Evolutionary conservation across 2,888 invertebrate species (phyloP).

Genomic region (Syrista parreyssii): DNA sequence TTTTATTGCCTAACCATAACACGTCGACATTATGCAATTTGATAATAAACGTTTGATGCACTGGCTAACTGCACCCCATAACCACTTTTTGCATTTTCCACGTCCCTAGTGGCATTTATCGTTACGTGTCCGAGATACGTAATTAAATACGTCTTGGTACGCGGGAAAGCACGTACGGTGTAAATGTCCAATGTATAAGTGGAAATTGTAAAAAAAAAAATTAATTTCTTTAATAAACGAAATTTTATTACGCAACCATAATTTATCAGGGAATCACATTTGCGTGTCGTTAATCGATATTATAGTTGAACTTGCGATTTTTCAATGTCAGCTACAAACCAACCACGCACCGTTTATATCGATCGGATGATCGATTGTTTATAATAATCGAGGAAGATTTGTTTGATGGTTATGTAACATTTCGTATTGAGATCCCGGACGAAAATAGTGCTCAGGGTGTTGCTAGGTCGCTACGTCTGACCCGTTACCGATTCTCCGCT

Average conservation of each 20-base stretch:
- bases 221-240: neutral
- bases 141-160: neutral
- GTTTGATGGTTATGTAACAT: conserved; percentile 57
- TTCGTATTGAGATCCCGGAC: conserved; percentile 53
- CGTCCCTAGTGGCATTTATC: neutral
- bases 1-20: neutral
- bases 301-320: neutral
- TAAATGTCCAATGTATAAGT: neutral
- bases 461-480: conserved; percentile 35
- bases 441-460: conserved; percentile 50
- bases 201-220: neutral
- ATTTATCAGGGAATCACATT: neutral
- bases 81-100: neutral
- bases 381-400: conserved; percentile 58
- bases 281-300: neutral
- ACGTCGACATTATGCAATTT: neutral
- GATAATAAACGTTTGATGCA: neutral
- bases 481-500: conserved; percentile 3
- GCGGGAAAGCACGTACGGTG: neutral
- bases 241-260: neutral
- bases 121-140: neutral
- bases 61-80: neutral
- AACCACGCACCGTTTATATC: neutral
- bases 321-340: neutral
- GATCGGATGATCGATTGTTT: conserved; percentile 45